These are phyloP conservation scores for Cynopterus sphinx DNA, from an alignment of 2,797 vertebrate genomes.

Conservation along the genomic window DNA sequence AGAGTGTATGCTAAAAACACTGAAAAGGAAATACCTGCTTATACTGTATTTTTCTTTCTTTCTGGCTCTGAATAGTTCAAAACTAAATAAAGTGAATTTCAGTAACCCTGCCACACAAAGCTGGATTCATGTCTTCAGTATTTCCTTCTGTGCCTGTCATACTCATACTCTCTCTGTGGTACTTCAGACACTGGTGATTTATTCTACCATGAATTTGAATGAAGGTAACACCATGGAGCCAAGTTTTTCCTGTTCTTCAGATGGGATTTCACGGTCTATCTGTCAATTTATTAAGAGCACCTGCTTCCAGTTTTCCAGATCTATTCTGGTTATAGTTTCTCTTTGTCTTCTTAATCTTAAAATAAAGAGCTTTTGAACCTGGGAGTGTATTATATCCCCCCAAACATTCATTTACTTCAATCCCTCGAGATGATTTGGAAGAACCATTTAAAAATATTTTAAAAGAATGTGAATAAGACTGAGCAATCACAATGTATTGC, in stretches of 20 bases:
- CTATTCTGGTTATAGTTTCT: constrained; percentile 74
- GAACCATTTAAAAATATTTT: constrained; percentile 56
- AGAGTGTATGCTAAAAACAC: background rate
- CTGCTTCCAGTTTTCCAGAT: constrained; percentile 53
- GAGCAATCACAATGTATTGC: background rate
- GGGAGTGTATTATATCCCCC: background rate
- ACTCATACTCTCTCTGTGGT: background rate
- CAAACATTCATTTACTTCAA: constrained; percentile 59
- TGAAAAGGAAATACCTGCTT: constrained; percentile 53
- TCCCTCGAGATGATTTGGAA: background rate
- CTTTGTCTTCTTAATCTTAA: constrained; percentile 72
- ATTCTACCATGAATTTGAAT: constrained; percentile 77
- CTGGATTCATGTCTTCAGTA: constrained; percentile 56
- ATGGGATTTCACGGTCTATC: constrained; percentile 74
- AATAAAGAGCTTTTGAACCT: constrained; percentile 58
- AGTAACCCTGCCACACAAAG: constrained; percentile 32
- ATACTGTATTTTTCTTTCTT: background rate
- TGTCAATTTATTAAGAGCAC: constrained; percentile 70
- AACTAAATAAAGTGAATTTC: constrained; percentile 33
- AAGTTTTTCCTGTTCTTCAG: constrained; percentile 43
- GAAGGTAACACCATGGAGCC: constrained; percentile 56
- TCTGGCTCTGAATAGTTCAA: background rate
- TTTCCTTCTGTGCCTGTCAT: constrained; percentile 37
- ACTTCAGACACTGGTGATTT: constrained; percentile 69
- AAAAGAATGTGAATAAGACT: constrained; percentile 33